Evolutionary conservation across 2,113 vertebrate species (phyloP).

Genomic region (Chionomys nivalis): DNA sequence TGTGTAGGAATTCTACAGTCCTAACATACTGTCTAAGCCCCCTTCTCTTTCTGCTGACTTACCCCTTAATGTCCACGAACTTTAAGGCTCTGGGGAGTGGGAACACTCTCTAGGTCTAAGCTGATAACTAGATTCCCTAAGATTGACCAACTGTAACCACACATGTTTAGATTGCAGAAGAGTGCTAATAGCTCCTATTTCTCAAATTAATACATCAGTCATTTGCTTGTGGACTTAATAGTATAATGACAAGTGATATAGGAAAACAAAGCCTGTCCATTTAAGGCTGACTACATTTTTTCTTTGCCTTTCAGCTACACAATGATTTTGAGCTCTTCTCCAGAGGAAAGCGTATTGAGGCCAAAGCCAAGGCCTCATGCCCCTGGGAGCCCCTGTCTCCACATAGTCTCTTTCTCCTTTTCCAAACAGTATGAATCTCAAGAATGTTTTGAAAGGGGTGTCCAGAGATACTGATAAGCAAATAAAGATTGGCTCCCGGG

Average conservation of each 20-base stretch:
- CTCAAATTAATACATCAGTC: neutral
- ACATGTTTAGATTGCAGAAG: neutral
- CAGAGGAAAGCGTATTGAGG: neutral
- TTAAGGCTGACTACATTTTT: slow-evolving; percentile 17
- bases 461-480: slow-evolving; percentile 37
- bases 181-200: neutral
- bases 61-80: neutral
- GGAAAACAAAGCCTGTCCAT: neutral
- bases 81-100: neutral
- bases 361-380: slow-evolving; percentile 4
- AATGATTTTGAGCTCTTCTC: slow-evolving; percentile 8
- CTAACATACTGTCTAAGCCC: neutral
- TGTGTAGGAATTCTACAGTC: neutral
- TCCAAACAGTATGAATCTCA: neutral
- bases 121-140: neutral
- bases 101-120: neutral
- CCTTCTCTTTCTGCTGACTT: neutral
- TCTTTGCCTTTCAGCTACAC: neutral
- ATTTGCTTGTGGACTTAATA: slow-evolving; percentile 14
- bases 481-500: slow-evolving; percentile 24
- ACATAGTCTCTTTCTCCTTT: slow-evolving; percentile 37
- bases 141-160: neutral
- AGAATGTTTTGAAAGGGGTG: slow-evolving; percentile 43
- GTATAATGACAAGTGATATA: neutral
- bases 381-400: neutral